Percentiles rank a stretch among this genome's conserved stretches.
Conservation (phyloP, 2,888 invertebrate genomes). For the Archips xylosteana region DNA sequence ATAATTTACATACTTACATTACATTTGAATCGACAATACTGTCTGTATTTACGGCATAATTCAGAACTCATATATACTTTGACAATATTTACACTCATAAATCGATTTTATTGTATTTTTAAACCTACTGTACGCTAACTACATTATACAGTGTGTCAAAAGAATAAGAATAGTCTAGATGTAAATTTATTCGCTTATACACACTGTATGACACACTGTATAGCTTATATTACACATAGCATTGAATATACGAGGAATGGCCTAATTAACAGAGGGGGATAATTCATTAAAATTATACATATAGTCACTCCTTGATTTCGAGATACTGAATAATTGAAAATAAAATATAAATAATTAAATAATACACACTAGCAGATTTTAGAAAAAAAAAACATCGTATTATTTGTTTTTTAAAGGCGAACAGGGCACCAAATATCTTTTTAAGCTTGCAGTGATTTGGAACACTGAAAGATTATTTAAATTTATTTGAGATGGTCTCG, state of each 20-base stretch:
- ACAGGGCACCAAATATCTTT: constrained; percentile 1
- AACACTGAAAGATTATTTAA: neutral
- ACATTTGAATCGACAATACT: neutral
- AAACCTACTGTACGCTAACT: constrained; percentile 45
- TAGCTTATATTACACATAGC: constrained; percentile 47
- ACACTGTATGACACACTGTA: neutral
- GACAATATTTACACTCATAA: constrained; percentile 49
- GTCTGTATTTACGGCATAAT: constrained; percentile 48
- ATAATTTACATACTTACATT: neutral
- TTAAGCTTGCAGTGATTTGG: neutral
- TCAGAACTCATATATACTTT: constrained; percentile 55
- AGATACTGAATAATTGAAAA: constrained; percentile 3
- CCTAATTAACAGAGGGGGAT: constrained; percentile 40
- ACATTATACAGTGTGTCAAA: constrained; percentile 11
- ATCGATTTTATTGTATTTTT: constrained; percentile 45
- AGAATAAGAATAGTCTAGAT: neutral
- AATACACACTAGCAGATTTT: neutral
- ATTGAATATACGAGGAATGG: constrained; percentile 47
- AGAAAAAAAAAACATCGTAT: neutral
- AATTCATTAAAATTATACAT: constrained; percentile 9
- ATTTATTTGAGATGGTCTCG: constrained; percentile 9
- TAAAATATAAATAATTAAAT: constrained; percentile 4
- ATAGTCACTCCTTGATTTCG: constrained; percentile 1
- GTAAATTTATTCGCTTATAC: neutral
- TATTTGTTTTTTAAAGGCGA: neutral